Conservation (phyloP, 2,113 vertebrate genomes). For the Pipa parva region DNA sequence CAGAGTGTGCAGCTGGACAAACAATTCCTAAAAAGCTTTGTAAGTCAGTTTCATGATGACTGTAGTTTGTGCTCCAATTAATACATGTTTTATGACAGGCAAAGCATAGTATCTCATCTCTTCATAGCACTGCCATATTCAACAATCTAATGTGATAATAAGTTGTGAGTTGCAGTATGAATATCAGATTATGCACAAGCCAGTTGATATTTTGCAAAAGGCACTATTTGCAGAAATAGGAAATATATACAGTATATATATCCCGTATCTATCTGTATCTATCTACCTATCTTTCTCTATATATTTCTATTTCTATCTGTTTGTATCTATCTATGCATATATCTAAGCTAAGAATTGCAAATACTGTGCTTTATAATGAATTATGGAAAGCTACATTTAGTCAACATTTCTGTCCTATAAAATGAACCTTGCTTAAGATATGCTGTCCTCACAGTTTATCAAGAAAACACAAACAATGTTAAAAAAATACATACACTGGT, state of each 20-base stretch:
- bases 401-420: too few species aligned
- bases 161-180: not conserved
- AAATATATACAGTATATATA: too few species aligned
- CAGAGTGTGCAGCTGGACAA: not conserved
- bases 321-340: too few species aligned
- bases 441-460: too few species aligned
- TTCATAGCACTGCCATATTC: not conserved
- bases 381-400: too few species aligned
- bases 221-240: not conserved
- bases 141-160: not conserved
- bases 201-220: not conserved
- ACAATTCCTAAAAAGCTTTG: not conserved
- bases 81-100: not conserved
- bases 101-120: not conserved
- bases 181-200: not conserved
- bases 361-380: too few species aligned
- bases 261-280: too few species aligned
- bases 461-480: too few species aligned
- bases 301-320: too few species aligned
- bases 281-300: not conserved
- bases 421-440: too few species aligned
- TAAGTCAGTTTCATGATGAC: not conserved
- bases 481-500: too few species aligned
- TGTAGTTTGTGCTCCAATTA: not conserved
- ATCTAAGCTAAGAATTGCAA: too few species aligned